These are phyloP conservation scores for Eristalinus aeneus DNA, from an alignment of 2,888 invertebrate genomes.

Conservation along the genomic window DNA sequence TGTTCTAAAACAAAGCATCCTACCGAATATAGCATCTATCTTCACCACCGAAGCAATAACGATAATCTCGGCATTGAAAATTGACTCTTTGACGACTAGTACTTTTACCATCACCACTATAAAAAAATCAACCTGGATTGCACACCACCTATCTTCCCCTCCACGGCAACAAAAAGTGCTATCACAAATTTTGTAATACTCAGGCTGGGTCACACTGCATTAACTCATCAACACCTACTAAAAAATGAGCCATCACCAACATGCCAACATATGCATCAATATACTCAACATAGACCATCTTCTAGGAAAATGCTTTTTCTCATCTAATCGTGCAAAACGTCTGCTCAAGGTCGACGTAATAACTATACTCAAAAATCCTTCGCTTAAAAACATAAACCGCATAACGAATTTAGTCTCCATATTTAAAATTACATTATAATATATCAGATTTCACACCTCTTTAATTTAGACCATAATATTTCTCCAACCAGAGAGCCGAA, in stretches of 20 bases:
- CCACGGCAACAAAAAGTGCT: background rate
- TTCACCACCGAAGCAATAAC: background rate
- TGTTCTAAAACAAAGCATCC: slow-evolving; percentile 8
- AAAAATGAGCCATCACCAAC: background rate
- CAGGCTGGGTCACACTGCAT: background rate
- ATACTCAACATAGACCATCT: background rate
- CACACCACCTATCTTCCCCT: background rate
- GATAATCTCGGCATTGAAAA: background rate
- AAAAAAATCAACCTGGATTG: background rate
- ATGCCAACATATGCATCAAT: background rate
- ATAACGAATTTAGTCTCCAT: background rate
- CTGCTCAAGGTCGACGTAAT: background rate
- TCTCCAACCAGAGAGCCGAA: background rate
- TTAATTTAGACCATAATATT: background rate
- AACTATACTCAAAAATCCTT: background rate
- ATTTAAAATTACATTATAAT: background rate
- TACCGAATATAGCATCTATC: slow-evolving; percentile 5
- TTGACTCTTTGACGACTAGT: too few relatives aligned
- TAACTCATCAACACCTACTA: background rate
- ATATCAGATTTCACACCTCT: too few relatives aligned
- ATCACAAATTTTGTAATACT: background rate
- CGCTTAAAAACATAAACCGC: background rate
- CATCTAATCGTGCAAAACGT: background rate
- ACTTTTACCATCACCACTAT: background rate
- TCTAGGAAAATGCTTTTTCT: background rate